phyloP scores from a whole-genome alignment of 2,113 vertebrate genomes.

The Chamaea fasciata region DNA sequence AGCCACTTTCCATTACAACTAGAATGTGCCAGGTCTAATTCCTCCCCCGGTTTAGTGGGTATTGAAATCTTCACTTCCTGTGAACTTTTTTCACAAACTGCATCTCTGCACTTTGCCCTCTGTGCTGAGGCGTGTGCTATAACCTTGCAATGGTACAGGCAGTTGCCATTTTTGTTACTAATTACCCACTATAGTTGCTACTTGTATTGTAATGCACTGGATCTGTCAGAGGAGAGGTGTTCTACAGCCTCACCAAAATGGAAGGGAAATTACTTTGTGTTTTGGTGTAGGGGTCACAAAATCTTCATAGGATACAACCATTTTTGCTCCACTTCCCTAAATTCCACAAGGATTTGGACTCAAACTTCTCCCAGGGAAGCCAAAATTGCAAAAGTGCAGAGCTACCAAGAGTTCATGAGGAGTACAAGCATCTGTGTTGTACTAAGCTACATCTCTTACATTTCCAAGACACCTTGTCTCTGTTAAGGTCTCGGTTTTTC shows the following conservation, averaged over 20 bases:
- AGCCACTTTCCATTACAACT: background rate
- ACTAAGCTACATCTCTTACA: background rate
- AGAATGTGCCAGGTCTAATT: background rate
- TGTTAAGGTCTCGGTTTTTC: background rate
- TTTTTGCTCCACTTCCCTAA: background rate
- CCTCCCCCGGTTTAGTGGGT: background rate
- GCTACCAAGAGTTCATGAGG: background rate
- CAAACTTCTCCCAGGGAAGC: background rate
- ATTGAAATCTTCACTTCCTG: background rate
- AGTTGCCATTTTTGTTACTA: background rate
- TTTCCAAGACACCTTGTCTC: background rate
- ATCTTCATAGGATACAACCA: background rate
- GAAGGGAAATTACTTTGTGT: background rate
- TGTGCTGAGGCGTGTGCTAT: background rate
- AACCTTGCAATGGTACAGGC: background rate
- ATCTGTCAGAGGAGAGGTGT: background rate
- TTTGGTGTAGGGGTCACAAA: background rate
- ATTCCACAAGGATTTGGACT: background rate
- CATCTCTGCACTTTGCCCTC: background rate
- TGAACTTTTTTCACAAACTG: no score
- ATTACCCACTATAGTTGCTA: background rate
- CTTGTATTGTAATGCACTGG: background rate
- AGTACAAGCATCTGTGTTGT: background rate
- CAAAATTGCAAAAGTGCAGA: background rate
- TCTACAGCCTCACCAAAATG: background rate